These are phyloP conservation scores for Fragum fragum DNA, from an alignment of 2,888 invertebrate species.

Conservation along the genomic window DNA sequence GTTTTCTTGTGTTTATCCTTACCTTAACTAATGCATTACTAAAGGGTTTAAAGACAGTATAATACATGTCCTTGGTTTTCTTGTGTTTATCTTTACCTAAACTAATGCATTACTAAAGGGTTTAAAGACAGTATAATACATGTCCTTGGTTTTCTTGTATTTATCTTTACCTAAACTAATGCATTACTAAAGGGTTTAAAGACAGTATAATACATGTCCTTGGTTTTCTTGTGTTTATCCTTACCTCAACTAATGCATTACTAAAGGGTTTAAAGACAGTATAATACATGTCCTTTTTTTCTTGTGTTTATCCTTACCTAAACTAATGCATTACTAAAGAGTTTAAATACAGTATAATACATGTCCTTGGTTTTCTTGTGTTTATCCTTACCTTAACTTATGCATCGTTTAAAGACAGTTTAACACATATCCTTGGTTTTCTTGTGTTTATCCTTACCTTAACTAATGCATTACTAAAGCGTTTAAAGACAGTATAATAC, in stretches of 20 bases:
- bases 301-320: constrained; percentile 89
- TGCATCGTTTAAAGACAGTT: constrained; percentile 94
- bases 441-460: constrained; percentile 80
- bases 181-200: constrained; percentile 95
- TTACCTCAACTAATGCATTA: constrained; percentile 88
- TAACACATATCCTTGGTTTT: constrained; percentile 93
- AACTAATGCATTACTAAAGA: constrained; percentile 92
- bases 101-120: constrained; percentile 92
- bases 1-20: constrained; percentile 10
- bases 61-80: constrained; percentile 93
- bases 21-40: constrained; percentile 89
- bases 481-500: constrained; percentile 96
- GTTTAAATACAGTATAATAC: constrained; percentile 96
- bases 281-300: constrained; percentile 94
- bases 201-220: constrained; percentile 96
- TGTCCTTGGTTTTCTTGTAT: constrained; percentile 91
- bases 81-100: constrained; percentile 88
- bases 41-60: constrained; percentile 95
- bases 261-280: constrained; percentile 96
- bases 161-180: constrained; percentile 88
- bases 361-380: constrained; percentile 92
- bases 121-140: constrained; percentile 96
- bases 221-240: constrained; percentile 89
- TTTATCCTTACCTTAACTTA: constrained; percentile 88
- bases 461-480: constrained; percentile 92